Evolutionary conservation across 2,797 vertebrate genomes (phyloP), one percentile per base, ranked within the genome.

Genomic region (Hipposideros larvatus): DNA sequence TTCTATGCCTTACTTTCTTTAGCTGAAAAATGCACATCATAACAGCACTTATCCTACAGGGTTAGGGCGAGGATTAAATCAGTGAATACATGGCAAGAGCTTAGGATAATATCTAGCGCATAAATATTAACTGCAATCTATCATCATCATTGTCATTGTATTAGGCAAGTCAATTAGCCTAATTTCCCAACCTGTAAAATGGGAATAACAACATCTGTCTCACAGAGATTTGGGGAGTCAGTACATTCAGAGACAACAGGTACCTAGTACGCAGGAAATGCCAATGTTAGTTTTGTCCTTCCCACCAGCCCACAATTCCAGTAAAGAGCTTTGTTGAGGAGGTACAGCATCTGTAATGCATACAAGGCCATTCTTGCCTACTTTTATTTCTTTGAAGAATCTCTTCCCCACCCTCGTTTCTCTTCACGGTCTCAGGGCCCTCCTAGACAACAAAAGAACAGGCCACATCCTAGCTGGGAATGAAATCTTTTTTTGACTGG

Each of bases 391-490:
- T 96, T 92, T 34, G 22, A 21, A 84, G 46, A 5, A 90, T 92
- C 87, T 71, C 11, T 53, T 86, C 70, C 28, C 37, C 22, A 2
- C 31, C 91, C 75, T 86, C 16, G 89, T 90, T 92, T 95, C 26
- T 92, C 75, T 78, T 79, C 95, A 96, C 16, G 9, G 53, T 91
- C 55, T 53, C 13, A 66, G 92, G 63, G 51, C 95, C 71, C 78
- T 63, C 71, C 78, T 63, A 21, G 71, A 10, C 43, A 96, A 97
- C 86, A 96, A 95, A 97, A 68, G 94, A 94, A 91, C 7, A 92
- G 68, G 74, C 73, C 70, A 86, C 57, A 34, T 93, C 31, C 57
- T 92, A 79, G 73, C 71, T 48, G 18, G 37, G n/a, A 75, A n/a
- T 26, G 37, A 37, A 93, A 83, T 65, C 11, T 15, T 59, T 59